A percentile compares a stretch with the other conserved stretches of the same genome.
Conservation (phyloP, 2,888 invertebrate genomes). For the Diarsia brunnea region DNA sequence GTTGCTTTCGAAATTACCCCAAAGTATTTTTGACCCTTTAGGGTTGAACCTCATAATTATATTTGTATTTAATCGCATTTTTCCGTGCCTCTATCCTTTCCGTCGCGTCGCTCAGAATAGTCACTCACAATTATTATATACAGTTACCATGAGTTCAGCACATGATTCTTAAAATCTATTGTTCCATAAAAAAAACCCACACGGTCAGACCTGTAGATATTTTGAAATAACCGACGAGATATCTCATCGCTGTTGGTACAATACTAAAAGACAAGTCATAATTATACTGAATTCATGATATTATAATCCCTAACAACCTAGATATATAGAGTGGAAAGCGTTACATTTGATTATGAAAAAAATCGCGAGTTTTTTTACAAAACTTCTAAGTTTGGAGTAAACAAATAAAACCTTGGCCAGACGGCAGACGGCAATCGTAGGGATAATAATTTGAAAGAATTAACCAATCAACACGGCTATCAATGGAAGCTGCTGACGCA, state of each 20-base stretch:
- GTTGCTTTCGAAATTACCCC: neutral
- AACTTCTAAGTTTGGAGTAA: neutral
- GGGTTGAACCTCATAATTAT: neutral
- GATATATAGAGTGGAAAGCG: neutral
- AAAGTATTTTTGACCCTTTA: neutral
- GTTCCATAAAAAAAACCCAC: too few species aligned
- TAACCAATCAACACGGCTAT: conserved; percentile 21
- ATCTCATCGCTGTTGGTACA: neutral
- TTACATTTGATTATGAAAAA: neutral
- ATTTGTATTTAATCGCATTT: neutral
- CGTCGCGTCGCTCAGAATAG: neutral
- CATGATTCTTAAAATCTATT: neutral
- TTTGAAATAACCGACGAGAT: neutral
- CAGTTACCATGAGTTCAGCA: neutral
- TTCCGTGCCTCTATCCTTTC: neutral
- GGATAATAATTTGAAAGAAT: conserved; percentile 33
- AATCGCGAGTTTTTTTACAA: neutral
- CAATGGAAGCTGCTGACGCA: conserved; percentile 22
- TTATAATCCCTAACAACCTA: neutral
- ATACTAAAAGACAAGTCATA: neutral
- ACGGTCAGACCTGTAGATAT: neutral
- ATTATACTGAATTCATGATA: neutral
- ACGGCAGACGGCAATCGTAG: neutral
- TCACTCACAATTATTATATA: neutral
- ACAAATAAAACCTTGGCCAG: neutral